Percentiles rank a stretch among this genome's conserved stretches.
Conservation (phyloP, 2,888 invertebrate species). For the Cremastobaeus sp. region DNA sequence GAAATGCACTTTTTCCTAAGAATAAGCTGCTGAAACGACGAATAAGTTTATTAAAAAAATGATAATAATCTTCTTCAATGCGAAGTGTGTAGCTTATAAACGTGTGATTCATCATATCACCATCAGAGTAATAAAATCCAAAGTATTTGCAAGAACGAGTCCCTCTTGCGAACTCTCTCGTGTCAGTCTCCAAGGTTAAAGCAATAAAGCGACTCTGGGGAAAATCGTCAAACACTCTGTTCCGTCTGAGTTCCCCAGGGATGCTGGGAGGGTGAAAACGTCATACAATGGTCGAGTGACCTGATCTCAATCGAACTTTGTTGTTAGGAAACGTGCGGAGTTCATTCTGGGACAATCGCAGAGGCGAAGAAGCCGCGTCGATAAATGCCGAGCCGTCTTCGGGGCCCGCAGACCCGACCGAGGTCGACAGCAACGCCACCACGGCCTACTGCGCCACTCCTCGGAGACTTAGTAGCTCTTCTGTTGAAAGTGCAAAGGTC, state of each 20-base stretch:
- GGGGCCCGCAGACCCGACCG: slow-evolving; percentile 68
- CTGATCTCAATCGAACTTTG: slow-evolving; percentile 18
- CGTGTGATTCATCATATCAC: not conserved
- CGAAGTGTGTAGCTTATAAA: too few species aligned
- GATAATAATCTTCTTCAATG: too few species aligned
- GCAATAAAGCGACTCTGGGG: not conserved
- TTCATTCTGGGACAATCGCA: slow-evolving; percentile 70
- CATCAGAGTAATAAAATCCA: not conserved
- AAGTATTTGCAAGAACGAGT: too few species aligned
- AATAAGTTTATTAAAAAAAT: too few species aligned
- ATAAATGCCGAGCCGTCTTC: slow-evolving; percentile 65
- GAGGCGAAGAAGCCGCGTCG: slow-evolving; percentile 62
- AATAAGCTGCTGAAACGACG: too few species aligned
- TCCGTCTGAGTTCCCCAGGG: not conserved
- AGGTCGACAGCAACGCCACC: slow-evolving; percentile 72
- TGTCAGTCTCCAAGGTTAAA: too few species aligned
- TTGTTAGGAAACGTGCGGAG: slow-evolving; percentile 39
- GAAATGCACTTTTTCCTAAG: too few species aligned
- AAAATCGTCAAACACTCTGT: not conserved
- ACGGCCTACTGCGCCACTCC: slow-evolving; percentile 75
- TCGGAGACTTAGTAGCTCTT: slow-evolving; percentile 73
- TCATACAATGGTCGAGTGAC: slow-evolving; percentile 5
- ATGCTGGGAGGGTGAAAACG: not conserved
- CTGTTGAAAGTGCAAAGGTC: slow-evolving; percentile 74
- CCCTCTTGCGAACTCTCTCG: too few species aligned